Evolutionary conservation across 2,888 invertebrate genomes (phyloP).

Genomic region (Aquatica leii): DNA sequence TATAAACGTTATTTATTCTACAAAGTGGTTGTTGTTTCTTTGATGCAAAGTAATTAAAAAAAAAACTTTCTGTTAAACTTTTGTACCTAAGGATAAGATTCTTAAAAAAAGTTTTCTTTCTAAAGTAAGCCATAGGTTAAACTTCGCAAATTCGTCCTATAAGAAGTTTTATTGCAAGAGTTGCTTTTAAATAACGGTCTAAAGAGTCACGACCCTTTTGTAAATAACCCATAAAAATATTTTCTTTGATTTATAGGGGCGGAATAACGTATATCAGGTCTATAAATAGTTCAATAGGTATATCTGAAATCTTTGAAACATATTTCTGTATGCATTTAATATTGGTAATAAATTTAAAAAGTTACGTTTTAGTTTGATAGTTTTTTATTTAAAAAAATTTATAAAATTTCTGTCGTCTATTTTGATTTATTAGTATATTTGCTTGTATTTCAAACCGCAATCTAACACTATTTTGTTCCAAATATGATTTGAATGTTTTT

Average conservation of each 20-base stretch:
- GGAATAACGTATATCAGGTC: slow-evolving; percentile 30
- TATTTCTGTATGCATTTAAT: slow-evolving; percentile 42
- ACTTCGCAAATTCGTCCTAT: slow-evolving; percentile 12
- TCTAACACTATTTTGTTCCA: slow-evolving; percentile 24
- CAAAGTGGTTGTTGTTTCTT: background rate
- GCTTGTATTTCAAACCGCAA: slow-evolving; percentile 42
- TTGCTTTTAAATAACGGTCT: slow-evolving; percentile 19
- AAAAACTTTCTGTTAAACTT: too few relatives aligned
- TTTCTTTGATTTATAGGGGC: slow-evolving; percentile 30
- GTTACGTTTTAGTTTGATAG: slow-evolving; percentile 40
- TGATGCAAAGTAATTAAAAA: background rate
- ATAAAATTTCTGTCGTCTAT: slow-evolving; percentile 48
- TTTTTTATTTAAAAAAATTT: slow-evolving; percentile 48
- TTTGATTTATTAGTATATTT: slow-evolving; percentile 52
- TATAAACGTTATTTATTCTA: background rate
- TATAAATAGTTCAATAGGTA: slow-evolving; percentile 41
- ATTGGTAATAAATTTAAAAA: slow-evolving; percentile 42
- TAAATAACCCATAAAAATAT: slow-evolving; percentile 34
- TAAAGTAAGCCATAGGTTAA: slow-evolving; percentile 4
- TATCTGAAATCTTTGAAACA: slow-evolving; percentile 36
- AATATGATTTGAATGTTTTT: slow-evolving; percentile 33
- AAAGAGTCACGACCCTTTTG: slow-evolving; percentile 25
- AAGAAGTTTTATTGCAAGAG: slow-evolving; percentile 19
- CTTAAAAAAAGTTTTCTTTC: slow-evolving; percentile 1
- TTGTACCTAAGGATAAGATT: too few relatives aligned